Conservation (phyloP, 2,888 invertebrate genomes). For the Chrysomela aeneicollis region DNA sequence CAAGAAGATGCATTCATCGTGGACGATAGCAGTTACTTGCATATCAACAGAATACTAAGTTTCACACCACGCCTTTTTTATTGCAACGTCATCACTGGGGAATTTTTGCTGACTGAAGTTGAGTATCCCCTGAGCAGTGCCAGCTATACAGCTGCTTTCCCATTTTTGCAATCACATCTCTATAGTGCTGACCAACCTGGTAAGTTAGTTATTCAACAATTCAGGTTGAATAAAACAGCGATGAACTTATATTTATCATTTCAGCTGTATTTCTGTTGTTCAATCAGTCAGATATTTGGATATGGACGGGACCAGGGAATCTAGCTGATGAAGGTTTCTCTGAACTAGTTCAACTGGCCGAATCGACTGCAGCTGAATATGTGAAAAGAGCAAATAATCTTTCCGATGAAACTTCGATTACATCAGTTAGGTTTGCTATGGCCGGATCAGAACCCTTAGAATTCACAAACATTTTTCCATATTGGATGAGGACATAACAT, state of each 20-base stretch:
- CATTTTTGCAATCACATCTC: constrained; percentile 49
- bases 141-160: constrained; percentile 41
- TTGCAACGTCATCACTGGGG: constrained; percentile 45
- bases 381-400: constrained; percentile 33
- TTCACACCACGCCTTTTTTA: constrained; percentile 47
- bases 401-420: background rate
- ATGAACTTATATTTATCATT: no score
- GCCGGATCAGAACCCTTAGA: constrained; percentile 42
- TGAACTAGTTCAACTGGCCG: constrained; percentile 35
- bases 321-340: constrained; percentile 28
- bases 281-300: constrained; percentile 46
- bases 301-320: constrained; percentile 41
- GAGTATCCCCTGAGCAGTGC: constrained; percentile 42
- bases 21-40: constrained; percentile 25
- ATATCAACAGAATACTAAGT: constrained; percentile 17
- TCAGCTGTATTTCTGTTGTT: constrained; percentile 47
- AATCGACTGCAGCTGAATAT: constrained; percentile 38
- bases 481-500: constrained; percentile 34
- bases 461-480: constrained; percentile 47
- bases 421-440: constrained; percentile 34
- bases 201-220: constrained; percentile 19
- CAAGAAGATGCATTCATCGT: constrained; percentile 37
- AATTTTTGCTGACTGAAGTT: constrained; percentile 44
- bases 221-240: background rate
- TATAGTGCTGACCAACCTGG: constrained; percentile 46